Evolutionary conservation across 1,140 invertebrate genomes (phyloP), one percentile per base, ranked within the genome.

Genomic region (Fopius arisanus): DNA sequence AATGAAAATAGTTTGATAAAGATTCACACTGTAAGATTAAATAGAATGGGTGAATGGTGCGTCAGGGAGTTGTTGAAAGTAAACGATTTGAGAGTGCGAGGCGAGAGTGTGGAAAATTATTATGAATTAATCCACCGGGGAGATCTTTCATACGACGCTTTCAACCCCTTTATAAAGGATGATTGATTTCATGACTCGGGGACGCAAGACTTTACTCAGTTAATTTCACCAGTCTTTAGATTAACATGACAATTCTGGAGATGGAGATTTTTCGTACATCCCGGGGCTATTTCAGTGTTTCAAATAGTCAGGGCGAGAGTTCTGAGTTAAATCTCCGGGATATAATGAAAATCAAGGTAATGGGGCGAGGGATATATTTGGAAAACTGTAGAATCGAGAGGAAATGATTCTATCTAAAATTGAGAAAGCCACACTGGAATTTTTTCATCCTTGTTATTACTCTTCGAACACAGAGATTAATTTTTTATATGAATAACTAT

Each of bases 111-210:
- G 28, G 26, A 28, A 62, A 48, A 68, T 67, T 33, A 16, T 41
- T 43, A 68, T 68, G 66, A 68, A 68, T 68, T 3, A 68, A 23
- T 68, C 66, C 66, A 48, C 23, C n/a, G 21, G 66, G n/a, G 66
- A 68, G 41, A 4, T 40, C 23, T 41, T 23, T 41, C 66, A n/a
- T 21, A 28, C 21, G 54, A 26, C 7, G n/a, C 66, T 40, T 68
- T 68, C 40, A 68, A 23, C 40, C 33, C 33, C 41, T 68, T 40
- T 16, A 68, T 41, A 68, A 68, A 68, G 33, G 14, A 68, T 68
- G 66, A 68, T 68, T 68, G 66, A 68, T 68, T 48, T 68, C 6
- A 19, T 23, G 26, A 41, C 66, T 48, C 66, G 9, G 9, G 66
- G 66, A 21, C 16, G 43, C 43, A 48, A 48, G 43, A 48, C 33